Percentiles rank a stretch among this genome's conserved stretches.
These are phyloP conservation scores for Hippocampus abdominalis DNA, from an alignment of 2,113 vertebrate genomes.

Conservation along the genomic window DNA sequence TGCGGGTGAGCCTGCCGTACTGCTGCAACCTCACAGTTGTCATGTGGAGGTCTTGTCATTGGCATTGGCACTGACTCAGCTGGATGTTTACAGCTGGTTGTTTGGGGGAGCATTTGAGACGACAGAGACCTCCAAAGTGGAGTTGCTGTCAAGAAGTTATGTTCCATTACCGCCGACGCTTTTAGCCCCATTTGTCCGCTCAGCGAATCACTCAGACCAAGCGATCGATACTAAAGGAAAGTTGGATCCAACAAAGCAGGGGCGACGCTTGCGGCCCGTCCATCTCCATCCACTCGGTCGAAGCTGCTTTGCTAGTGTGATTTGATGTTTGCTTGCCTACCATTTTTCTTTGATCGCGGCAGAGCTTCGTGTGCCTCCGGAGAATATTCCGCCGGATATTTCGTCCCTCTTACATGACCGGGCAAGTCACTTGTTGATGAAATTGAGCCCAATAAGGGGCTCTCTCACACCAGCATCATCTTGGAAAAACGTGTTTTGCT, in stretches of 20 bases:
- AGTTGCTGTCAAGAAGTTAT: conserved; percentile 50
- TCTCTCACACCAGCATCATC: background rate
- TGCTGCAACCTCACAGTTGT: conserved; percentile 16
- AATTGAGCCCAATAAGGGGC: conserved; percentile 3
- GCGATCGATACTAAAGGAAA: conserved; percentile 57
- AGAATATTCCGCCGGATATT: conserved; percentile 12
- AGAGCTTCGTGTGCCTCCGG: background rate
- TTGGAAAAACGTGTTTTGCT: conserved; percentile 1
- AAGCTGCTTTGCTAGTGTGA: background rate
- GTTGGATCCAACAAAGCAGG: conserved; percentile 43
- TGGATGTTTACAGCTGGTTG: conserved; percentile 17
- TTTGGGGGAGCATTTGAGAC: conserved; percentile 34
- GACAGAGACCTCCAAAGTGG: conserved; percentile 32
- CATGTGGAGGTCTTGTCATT: conserved; percentile 33
- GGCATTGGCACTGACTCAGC: conserved; percentile 25
- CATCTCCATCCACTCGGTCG: background rate
- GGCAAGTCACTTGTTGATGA: conserved; percentile 11
- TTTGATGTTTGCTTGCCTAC: background rate
- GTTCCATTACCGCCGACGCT: conserved; percentile 62
- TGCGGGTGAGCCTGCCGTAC: conserved; percentile 2
- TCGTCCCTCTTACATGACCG: conserved; percentile 23
- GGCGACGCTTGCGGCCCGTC: conserved; percentile 13
- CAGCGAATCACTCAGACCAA: conserved; percentile 61
- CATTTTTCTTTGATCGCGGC: background rate
- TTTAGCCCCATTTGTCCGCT: conserved; percentile 50